Evolutionary conservation across 2,797 vertebrate genomes (phyloP).

Genomic region (Silurus aristotelis): DNA sequence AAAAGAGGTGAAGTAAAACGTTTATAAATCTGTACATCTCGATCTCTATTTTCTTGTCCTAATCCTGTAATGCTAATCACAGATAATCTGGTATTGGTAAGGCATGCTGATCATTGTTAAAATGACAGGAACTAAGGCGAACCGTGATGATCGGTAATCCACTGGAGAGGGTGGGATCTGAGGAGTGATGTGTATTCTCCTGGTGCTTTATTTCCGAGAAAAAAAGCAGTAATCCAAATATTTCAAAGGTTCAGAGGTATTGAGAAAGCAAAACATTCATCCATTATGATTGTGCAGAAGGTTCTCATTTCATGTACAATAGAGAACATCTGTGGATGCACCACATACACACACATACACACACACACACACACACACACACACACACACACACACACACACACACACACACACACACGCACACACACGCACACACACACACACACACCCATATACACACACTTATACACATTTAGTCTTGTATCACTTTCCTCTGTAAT

Average conservation of each 20-base stretch:
- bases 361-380: slow-evolving; percentile 23
- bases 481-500: slow-evolving; percentile 32
- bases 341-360: slow-evolving; percentile 37
- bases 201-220: slow-evolving; percentile 44
- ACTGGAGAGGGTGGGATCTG: slow-evolving; percentile 52
- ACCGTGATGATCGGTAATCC: slow-evolving; percentile 59
- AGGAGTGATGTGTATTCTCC: slow-evolving; percentile 38
- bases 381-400: slow-evolving; percentile 19
- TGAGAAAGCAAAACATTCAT: slow-evolving; percentile 50
- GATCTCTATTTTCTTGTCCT: slow-evolving; percentile 43
- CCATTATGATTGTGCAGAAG: slow-evolving; percentile 55
- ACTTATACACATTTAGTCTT: slow-evolving; percentile 23
- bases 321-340: slow-evolving; percentile 59
- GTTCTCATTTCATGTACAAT: slow-evolving; percentile 59
- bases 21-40: not conserved
- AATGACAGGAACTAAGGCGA: slow-evolving; percentile 77
- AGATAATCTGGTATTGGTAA: slow-evolving; percentile 72
- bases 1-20: slow-evolving; percentile 56
- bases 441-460: slow-evolving; percentile 13
- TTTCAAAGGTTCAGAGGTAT: slow-evolving; percentile 50
- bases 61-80: slow-evolving; percentile 44
- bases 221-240: slow-evolving; percentile 55
- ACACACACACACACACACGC: slow-evolving; percentile 32
- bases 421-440: not conserved
- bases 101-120: slow-evolving; percentile 68